Evolutionary conservation across 2,113 vertebrate genomes (phyloP).

Genomic region (Strix uralensis): DNA sequence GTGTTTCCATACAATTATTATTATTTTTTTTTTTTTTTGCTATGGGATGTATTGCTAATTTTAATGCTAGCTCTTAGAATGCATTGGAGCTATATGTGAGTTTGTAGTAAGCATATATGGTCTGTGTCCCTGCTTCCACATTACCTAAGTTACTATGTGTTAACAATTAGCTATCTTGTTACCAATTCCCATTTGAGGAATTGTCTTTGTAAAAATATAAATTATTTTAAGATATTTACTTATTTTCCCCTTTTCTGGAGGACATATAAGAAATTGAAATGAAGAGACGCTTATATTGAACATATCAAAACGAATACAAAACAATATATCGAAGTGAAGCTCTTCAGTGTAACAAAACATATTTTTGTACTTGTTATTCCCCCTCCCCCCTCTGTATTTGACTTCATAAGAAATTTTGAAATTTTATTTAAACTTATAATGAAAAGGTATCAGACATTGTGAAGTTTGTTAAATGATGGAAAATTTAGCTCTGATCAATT

Average conservation of each 20-base stretch:
- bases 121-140: background rate
- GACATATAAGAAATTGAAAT: background rate
- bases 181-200: background rate
- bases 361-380: background rate
- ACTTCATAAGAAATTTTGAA: background rate
- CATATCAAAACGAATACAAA: background rate
- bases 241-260: background rate
- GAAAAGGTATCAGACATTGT: background rate
- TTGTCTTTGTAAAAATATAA: background rate
- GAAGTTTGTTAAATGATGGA: background rate
- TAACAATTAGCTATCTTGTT: background rate
- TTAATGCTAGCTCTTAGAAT: background rate
- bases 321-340: background rate
- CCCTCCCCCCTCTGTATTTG: accelerated
- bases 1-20: background rate
- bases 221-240: background rate
- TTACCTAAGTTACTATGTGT: background rate
- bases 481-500: background rate
- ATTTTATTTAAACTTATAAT: background rate
- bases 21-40: too few species aligned
- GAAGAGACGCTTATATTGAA: background rate
- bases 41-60: background rate
- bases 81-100: background rate
- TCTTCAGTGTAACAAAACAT: background rate
- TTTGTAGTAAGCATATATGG: background rate